These are phyloP conservation scores for Troides aeacus DNA, from an alignment of 2,888 invertebrate genomes.

Conservation along the genomic window DNA sequence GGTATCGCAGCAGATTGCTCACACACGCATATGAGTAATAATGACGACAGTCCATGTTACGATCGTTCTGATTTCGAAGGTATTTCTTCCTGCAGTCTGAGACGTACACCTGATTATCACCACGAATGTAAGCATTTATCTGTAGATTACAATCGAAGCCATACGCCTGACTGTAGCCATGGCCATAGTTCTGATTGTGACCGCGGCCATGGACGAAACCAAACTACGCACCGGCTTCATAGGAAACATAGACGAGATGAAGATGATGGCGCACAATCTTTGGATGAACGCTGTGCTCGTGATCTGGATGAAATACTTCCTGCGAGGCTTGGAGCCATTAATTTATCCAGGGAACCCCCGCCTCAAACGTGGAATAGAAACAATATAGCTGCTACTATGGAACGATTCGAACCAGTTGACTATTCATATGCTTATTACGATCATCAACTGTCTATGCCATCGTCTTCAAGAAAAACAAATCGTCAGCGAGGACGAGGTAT, in stretches of 20 bases:
- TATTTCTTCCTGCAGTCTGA: slow-evolving; percentile 66
- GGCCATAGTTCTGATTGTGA: slow-evolving; percentile 67
- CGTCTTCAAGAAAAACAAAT: slow-evolving; percentile 70
- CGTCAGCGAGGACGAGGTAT: slow-evolving; percentile 71
- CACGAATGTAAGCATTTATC: slow-evolving; percentile 71
- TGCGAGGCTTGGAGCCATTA: slow-evolving; percentile 72
- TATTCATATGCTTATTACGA: slow-evolving; percentile 93
- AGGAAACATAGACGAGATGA: slow-evolving; percentile 66
- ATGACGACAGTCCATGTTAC: slow-evolving; percentile 73
- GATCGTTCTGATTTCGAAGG: slow-evolving; percentile 73
- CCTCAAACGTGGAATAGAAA: slow-evolving; percentile 82
- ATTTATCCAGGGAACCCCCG: slow-evolving; percentile 66
- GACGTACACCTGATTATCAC: slow-evolving; percentile 66
- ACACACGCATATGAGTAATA: slow-evolving; percentile 69
- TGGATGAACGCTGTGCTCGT: slow-evolving; percentile 72
- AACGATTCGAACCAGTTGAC: slow-evolving; percentile 84
- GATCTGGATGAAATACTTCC: slow-evolving; percentile 77
- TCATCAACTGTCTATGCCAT: slow-evolving; percentile 84
- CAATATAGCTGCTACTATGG: slow-evolving; percentile 83
- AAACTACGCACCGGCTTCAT: slow-evolving; percentile 64
- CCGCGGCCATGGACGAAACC: slow-evolving; percentile 59
- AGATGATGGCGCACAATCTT: slow-evolving; percentile 71
- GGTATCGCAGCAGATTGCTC: slow-evolving; percentile 76
- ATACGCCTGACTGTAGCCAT: slow-evolving; percentile 70
- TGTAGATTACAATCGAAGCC: slow-evolving; percentile 66